Conservation (phyloP, 2,888 invertebrate genomes). For the Erannis defoliaria region DNA sequence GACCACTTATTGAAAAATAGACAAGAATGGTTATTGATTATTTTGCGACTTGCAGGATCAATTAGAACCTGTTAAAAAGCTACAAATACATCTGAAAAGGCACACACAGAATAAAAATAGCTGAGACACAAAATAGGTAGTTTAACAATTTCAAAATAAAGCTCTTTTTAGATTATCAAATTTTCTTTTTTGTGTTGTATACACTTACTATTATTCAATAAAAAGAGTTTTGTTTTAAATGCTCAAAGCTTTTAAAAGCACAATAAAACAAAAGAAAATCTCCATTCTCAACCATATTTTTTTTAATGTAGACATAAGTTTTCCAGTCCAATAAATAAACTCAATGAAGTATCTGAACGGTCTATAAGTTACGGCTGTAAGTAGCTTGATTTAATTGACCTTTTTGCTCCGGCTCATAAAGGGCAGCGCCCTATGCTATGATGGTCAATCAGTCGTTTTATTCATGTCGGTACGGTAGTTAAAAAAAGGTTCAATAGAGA, state of each 20-base stretch:
- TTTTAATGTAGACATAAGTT: constrained; percentile 7
- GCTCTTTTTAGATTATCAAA: neutral
- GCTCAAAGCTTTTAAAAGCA: constrained; percentile 4
- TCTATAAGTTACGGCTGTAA: constrained; percentile 48
- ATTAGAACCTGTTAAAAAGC: constrained; percentile 4
- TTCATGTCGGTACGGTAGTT: constrained; percentile 38
- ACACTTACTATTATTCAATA: neutral
- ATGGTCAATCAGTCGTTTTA: constrained; percentile 58
- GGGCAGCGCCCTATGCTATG: constrained; percentile 66
- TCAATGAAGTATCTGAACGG: constrained; percentile 36
- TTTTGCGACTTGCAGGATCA: constrained; percentile 1
- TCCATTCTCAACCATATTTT: neutral
- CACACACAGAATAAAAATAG: constrained; percentile 9
- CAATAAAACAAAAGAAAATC: constrained; percentile 22
- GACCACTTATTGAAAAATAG: constrained; percentile 86
- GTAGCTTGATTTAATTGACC: constrained; percentile 75
- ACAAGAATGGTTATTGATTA: constrained; percentile 15
- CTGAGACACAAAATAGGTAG: neutral
- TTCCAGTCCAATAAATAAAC: constrained; percentile 24
- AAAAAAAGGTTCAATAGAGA: constrained; percentile 38
- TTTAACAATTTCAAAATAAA: constrained; percentile 10
- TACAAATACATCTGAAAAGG: constrained; percentile 20
- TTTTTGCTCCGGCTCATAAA: constrained; percentile 63
- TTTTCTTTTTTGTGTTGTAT: neutral
- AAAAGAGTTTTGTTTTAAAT: constrained; percentile 11